These are phyloP conservation scores for Chaetops frenatus DNA, from an alignment of 2,113 vertebrate genomes.

Conservation along the genomic window DNA sequence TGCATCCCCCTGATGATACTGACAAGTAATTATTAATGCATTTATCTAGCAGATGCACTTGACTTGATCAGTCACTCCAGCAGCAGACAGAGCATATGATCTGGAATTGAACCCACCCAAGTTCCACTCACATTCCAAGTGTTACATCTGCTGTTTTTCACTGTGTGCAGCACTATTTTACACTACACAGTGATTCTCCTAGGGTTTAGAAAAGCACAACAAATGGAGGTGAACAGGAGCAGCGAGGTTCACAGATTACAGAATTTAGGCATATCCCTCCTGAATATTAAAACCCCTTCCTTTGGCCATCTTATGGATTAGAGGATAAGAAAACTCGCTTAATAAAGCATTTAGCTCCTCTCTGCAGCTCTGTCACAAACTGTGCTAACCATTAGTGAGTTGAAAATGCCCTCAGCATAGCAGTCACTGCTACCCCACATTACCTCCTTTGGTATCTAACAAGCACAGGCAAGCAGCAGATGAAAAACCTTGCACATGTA, in stretches of 20 bases:
- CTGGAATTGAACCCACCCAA: conserved; percentile 37
- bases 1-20: background rate
- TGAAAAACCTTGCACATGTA: background rate
- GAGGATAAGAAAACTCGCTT: background rate
- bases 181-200: background rate
- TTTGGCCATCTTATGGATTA: background rate
- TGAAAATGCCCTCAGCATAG: background rate
- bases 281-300: conserved; percentile 38
- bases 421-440: background rate
- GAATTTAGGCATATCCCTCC: background rate
- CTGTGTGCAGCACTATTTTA: conserved; percentile 2
- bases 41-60: conserved; percentile 32
- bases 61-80: conserved; percentile 43
- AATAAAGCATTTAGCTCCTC: conserved; percentile 1
- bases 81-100: conserved; percentile 43
- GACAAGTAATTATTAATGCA: conserved; percentile 3
- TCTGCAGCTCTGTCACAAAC: conserved; percentile 33
- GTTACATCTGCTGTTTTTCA: conserved; percentile 34
- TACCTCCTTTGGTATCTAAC: conserved; percentile 16
- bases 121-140: background rate
- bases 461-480: background rate
- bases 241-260: conserved; percentile 5
- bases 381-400: background rate
- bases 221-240: conserved; percentile 31
- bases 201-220: conserved; percentile 25